Evolutionary conservation across 2,797 vertebrate species (phyloP).

Genomic region (Myotis planiceps): DNA sequence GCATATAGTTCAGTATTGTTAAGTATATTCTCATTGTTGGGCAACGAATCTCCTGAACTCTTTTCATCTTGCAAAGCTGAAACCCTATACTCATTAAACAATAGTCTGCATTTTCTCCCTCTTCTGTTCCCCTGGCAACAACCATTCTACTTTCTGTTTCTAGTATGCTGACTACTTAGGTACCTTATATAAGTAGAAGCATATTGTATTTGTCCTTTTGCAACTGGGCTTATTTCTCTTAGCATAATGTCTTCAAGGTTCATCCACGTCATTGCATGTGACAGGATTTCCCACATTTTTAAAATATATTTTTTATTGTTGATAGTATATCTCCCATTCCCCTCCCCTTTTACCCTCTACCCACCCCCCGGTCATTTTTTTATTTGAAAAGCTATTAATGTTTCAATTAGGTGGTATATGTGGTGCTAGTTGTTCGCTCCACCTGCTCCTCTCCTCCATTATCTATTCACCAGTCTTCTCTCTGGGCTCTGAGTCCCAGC

Average conservation of each 20-base stretch:
- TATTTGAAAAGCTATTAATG: neutral
- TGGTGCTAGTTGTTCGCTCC: neutral
- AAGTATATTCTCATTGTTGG: neutral
- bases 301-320: too few relatives aligned
- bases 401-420: neutral
- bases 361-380: neutral
- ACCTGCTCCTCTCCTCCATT: neutral
- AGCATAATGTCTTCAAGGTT: neutral
- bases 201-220: neutral
- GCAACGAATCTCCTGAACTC: neutral
- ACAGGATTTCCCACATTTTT: neutral
- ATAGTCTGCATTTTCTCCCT: neutral
- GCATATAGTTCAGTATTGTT: neutral
- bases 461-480: neutral
- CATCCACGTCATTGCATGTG: neutral
- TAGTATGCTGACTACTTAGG: neutral
- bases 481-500: neutral
- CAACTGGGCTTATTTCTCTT: neutral
- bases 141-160: slow-evolving; percentile 21
- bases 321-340: too few relatives aligned
- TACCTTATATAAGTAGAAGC: neutral
- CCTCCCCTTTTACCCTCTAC: too few relatives aligned
- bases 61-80: slow-evolving; percentile 5
- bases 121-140: neutral
- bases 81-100: neutral